Evolutionary conservation across 2,113 vertebrate genomes (phyloP), one percentile per base, ranked within the genome.

Genomic region (Rana temporaria): DNA sequence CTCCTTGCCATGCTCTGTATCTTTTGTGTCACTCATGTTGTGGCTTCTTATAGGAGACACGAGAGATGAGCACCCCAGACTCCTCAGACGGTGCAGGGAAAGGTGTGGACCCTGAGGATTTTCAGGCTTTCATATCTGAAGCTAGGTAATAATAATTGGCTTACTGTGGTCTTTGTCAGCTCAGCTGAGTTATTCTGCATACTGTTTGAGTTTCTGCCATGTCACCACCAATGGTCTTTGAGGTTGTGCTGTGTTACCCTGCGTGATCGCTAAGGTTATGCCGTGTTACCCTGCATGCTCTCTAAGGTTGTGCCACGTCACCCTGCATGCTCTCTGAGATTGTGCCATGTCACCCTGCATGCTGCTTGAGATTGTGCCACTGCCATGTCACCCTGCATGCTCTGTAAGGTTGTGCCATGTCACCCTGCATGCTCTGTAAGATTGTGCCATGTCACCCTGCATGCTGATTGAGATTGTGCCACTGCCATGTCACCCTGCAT

Each of bases 51-150:
- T 87, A 99, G 97, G 97, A 98, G 92, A 99, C 97, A 0, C 94
- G 96, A 73, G 92, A 94, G 84, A 94, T 99, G 90, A 92, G 9
- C 17, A 19, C 24, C 19, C 26, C 92, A 87, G 93, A 78, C 85
- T 79, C 85, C 6, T 91, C 85, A 85, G 91, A 91, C 57, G 91
- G 94, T 30, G 92, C 94, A 48, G 89, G 88, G 57, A 90, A 87
- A 6, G 95, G 94, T 72, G 91, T 99, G 73, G 94, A 95, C 86
- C 83, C 92, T 65, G 90, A 89, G 89, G 90, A 89, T 62, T 99
- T 99, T 91, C 92, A 93, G 83, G 92, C 94, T 80, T 99, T 97
- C 87, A 94, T 99, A 90, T 87, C 85, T 38, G 88, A 87, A 85
- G 97, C 97, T 85, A 98, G 97, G 97, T 99, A 91, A 73, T n/a